Base-by-base conservation (phyloP, 2,113 vertebrate species). In the Rhea americana region DNA sequence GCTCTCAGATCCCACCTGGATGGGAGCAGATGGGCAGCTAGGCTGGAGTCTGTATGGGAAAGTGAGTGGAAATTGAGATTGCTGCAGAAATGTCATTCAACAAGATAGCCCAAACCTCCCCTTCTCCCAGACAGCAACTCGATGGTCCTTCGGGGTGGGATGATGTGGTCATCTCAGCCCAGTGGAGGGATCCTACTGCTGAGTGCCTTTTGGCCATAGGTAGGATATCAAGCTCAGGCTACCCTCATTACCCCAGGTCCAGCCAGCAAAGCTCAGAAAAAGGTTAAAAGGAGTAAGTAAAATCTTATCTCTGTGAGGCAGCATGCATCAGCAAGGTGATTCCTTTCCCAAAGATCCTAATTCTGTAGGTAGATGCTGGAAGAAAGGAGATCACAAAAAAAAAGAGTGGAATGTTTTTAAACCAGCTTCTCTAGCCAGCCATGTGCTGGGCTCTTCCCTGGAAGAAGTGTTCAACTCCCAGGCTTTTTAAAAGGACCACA, bases 321-420 rank as follows among this genome's bases (percentile, higher is more conserved):
- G 25, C 4, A 9, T 41, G 19, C 32, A 43, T 21, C 48, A 74
- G 76, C 39, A 85, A 13, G 19, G 26, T 5, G 39, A 87, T 39
- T 9, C 13, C 28, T 82, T 71, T 47, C 18, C 18, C 41, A 41
- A 37, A 55, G 56, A 39, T 24, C 9, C 5, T 63, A 61, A 50
- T 3, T 28, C 28, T 80, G 3, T 20, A 47, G 17, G 15, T 22
- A 51, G 53, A 71, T 32, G 37, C 5, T 63, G 11, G 17, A 7
- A 80, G 50, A 56, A 15, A 65, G 3, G 2, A 90, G 35, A 53
- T 5, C 17, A 50, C 6, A 14, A 15, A 0, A 14, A 61, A 45
- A 0, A 14, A 61, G 37, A 26, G 26, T 3, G 3, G 19, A 5
- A 0, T 41, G 51, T 21, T n/a, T 19, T 20, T 11, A n/a, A 39